phyloP scores from a whole-genome alignment of 2,113 vertebrate species.

The Nyctereutes procyonoides region DNA sequence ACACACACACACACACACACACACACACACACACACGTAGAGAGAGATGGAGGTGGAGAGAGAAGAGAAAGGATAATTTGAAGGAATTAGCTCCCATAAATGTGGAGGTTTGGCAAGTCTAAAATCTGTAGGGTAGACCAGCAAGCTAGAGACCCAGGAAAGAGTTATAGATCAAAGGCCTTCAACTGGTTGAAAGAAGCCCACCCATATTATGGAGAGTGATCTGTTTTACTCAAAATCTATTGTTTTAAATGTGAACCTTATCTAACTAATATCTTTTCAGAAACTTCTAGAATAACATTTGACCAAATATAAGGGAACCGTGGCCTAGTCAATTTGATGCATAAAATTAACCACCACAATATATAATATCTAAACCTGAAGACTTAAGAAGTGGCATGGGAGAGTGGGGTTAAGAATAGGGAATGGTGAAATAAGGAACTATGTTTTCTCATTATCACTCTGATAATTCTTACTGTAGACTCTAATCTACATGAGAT shows the following conservation, averaged over 20 bases:
- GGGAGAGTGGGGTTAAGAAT: neutral
- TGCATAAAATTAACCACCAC: neutral
- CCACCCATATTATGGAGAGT: neutral
- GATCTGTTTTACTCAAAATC: neutral
- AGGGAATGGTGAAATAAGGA: neutral
- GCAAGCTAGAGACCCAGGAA: neutral
- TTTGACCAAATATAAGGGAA: neutral
- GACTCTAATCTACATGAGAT: neutral
- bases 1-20: too few relatives aligned
- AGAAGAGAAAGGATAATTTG: neutral
- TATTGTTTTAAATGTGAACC: neutral
- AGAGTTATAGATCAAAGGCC: neutral
- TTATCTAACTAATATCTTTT: neutral
- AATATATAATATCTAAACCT: neutral
- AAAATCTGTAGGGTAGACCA: neutral
- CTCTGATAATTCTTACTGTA: neutral
- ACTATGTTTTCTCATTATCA: neutral
- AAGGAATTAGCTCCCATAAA: neutral
- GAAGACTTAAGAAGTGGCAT: neutral
- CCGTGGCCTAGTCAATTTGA: neutral
- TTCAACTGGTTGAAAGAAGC: neutral
- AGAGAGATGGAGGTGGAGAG: neutral
- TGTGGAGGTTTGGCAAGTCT: neutral
- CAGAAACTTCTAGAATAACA: neutral
- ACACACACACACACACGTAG: neutral